Base-by-base conservation (phyloP, 2,797 vertebrate species). In the Borostomias antarcticus region DNA sequence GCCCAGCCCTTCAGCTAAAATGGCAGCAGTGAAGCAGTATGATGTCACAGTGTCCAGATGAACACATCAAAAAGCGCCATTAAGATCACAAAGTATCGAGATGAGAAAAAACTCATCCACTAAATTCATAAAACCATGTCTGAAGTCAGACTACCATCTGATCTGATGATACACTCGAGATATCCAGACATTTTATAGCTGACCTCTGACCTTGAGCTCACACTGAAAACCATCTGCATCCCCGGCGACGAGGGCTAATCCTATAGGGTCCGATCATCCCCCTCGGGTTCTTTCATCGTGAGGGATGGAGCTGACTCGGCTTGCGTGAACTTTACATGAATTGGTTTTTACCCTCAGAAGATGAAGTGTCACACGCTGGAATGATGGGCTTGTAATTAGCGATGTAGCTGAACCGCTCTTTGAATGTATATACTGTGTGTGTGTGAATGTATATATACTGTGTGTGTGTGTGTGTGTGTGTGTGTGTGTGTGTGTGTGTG, bases 111-210 rank as follows among this genome's bases (percentile, higher is more conserved):
- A 43, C 40, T 43, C 40, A 43, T 43, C 40, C 17, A n/a, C 0
- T 15, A 43, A 43, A 43, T 43, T 43, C 15, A n/a, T n/a, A 5
- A 43, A 43, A 13, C 40, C 40, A 2, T 43, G 40, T 17, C n/a
- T 43, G 40, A 43, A 13, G 13, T 43, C 40, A 13, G 15, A 43
- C 40, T 17, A 52, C 59, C 35, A 56, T 40, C 28, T 40, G 52
- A 64, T 68, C 48, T 51, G 62, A 64, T 68, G 57, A 69, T 64
- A 70, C 68, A 57, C 35, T 56, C 21, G 58, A 62, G 47, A 30
- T 40, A 26, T 50, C 43, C 15, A 73, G 73, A 69, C 47, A 60
- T 62, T 52, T 10, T 37, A 69, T 43, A 43, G 61, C 60, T 64
- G 65, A 64, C 67, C 58, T 54, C 45, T 52, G 60, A 66, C 66